Evolutionary conservation across 2,888 invertebrate species (phyloP).

Genomic region (Chloroclystis v-ata): DNA sequence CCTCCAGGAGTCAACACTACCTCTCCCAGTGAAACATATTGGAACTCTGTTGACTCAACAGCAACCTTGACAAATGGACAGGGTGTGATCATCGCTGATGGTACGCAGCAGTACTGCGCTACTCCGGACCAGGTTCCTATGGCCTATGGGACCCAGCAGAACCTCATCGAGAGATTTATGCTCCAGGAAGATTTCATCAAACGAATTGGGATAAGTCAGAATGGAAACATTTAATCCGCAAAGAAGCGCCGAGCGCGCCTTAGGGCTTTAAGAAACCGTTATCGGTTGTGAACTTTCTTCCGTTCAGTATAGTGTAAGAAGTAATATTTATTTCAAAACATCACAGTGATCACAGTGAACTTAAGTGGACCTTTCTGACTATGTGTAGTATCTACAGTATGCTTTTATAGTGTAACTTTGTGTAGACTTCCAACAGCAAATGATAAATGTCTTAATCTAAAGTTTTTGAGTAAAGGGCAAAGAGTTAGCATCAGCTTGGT

Average conservation of each 20-base stretch:
- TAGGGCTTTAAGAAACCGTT: slow-evolving; percentile 71
- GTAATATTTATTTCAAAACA: slow-evolving; percentile 74
- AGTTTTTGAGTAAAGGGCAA: too few relatives aligned
- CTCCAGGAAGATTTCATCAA: slow-evolving; percentile 75
- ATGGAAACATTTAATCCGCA: slow-evolving; percentile 75
- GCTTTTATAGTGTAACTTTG: slow-evolving; percentile 61
- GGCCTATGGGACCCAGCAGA: slow-evolving; percentile 63
- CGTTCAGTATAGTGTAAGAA: slow-evolving; percentile 71
- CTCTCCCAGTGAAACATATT: slow-evolving; percentile 96
- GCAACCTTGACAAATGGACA: slow-evolving; percentile 69
- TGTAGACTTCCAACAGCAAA: slow-evolving; percentile 26
- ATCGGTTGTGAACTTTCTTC: slow-evolving; percentile 74
- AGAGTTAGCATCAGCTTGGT: too few relatives aligned
- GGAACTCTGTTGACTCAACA: slow-evolving; percentile 90
- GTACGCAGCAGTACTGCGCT: slow-evolving; percentile 63
- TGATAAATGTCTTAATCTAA: too few relatives aligned
- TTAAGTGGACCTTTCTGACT: slow-evolving; percentile 37
- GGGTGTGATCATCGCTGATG: slow-evolving; percentile 63
- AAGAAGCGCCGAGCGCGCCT: slow-evolving; percentile 74
- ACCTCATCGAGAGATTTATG: slow-evolving; percentile 75
- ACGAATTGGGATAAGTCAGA: slow-evolving; percentile 75
- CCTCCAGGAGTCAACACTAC: slow-evolving; percentile 94
- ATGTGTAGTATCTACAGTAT: slow-evolving; percentile 32
- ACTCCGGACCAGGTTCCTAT: slow-evolving; percentile 60
- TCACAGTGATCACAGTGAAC: slow-evolving; percentile 61